phyloP scores from a whole-genome alignment of 2,113 vertebrate genomes.

The Sminthopsis crassicaudata region DNA sequence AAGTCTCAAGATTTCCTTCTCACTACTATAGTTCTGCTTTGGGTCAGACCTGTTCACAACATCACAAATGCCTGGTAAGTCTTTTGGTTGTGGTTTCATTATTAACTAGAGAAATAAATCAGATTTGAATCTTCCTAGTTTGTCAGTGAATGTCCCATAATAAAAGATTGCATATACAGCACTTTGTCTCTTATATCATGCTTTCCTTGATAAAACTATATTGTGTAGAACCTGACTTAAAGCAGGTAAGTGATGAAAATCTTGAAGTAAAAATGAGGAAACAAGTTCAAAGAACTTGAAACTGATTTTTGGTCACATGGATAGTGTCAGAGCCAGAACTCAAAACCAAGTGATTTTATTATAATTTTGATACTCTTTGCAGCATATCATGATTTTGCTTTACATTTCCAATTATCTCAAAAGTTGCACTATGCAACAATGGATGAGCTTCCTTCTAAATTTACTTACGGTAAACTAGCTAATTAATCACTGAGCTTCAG shows the following conservation, averaged over 20 bases:
- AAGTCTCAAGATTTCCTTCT: conserved; percentile 32
- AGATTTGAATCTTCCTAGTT: neutral
- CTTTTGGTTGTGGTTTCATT: neutral
- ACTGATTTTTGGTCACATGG: neutral
- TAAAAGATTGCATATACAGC: neutral
- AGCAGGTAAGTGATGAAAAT: neutral
- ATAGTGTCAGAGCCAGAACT: neutral
- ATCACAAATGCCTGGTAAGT: conserved; percentile 63
- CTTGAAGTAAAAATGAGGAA: neutral
- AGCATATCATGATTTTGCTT: neutral
- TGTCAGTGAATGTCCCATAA: neutral
- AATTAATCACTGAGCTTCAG: neutral
- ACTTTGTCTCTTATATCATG: neutral
- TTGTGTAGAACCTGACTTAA: neutral
- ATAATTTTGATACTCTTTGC: neutral
- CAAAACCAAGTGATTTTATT: neutral
- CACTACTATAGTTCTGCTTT: conserved; percentile 42
- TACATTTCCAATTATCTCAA: neutral
- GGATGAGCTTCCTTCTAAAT: neutral
- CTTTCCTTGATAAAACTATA: neutral
- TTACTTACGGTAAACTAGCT: neutral
- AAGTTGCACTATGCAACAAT: neutral
- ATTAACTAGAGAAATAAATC: neutral
- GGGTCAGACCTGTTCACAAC: neutral
- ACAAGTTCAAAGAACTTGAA: neutral